A percentile compares a stretch with the other conserved stretches of the same genome.
These are phyloP conservation scores for Nesidiocoris tenuis DNA, from an alignment of 2,888 invertebrate species.

Conservation along the genomic window DNA sequence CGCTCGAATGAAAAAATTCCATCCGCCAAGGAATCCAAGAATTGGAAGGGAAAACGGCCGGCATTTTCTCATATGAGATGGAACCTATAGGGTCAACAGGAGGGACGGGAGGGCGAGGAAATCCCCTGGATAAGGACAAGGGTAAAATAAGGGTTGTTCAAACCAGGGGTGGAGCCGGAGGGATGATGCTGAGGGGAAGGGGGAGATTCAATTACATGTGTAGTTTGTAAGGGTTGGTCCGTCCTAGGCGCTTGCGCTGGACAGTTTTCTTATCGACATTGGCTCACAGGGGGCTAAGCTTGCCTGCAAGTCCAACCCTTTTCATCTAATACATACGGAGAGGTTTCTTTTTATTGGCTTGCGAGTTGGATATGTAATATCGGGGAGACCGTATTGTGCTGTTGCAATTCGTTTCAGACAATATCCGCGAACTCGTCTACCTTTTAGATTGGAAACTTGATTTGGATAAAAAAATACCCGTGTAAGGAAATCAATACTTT, in stretches of 20 bases:
- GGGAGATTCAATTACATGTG: slow-evolving; percentile 43
- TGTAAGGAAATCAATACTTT: no score
- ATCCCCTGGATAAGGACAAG: background rate
- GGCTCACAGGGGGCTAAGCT: slow-evolving; percentile 10
- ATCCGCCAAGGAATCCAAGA: slow-evolving; percentile 30
- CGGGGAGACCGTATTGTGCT: background rate
- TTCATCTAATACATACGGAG: slow-evolving; percentile 18
- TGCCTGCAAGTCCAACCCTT: background rate
- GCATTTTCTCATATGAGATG: slow-evolving; percentile 39
- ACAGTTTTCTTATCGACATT: slow-evolving; percentile 42
- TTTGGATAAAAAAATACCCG: no score
- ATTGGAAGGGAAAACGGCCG: slow-evolving; percentile 18
- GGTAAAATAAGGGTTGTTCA: background rate
- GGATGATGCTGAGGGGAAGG: background rate
- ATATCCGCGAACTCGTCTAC: background rate
- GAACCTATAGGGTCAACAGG: background rate
- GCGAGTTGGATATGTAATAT: background rate
- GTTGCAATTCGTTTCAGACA: background rate
- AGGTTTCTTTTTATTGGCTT: background rate
- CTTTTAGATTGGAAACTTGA: background rate
- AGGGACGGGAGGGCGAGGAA: slow-evolving; percentile 17
- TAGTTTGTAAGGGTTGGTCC: slow-evolving; percentile 45
- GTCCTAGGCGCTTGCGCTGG: slow-evolving; percentile 36
- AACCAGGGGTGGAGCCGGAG: background rate
- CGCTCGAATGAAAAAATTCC: slow-evolving; percentile 23